Evolutionary conservation across 1,140 invertebrate genomes (phyloP), one percentile per base, ranked within the genome.

Genomic region (Leptinotarsa texana): DNA sequence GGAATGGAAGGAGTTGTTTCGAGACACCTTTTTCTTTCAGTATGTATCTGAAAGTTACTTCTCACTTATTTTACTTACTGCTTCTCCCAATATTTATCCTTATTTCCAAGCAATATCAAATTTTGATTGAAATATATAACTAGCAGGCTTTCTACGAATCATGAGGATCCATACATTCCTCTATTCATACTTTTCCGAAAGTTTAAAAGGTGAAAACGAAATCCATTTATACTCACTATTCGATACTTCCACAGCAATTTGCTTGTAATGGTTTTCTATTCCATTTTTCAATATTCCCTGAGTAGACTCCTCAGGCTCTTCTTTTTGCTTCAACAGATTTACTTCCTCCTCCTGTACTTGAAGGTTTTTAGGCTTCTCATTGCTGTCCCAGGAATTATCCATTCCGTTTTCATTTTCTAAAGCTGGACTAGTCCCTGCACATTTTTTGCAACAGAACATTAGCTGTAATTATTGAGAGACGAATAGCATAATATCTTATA

Each of bases 371-470:
- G n/a, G 6, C n/a, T 57, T 57, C 11, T 21, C 63, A 65, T 24
- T 65, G 8, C 33, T 42, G 8, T 42, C 33, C 33, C 33, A 18
- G 33, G 33, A 11, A 42, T 42, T 42, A 42, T 42, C 8, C 21
- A 6, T 13, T 24, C 76, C 74, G 51, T 78, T 78, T 72, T 73
- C 74, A n/a, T 66, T 63, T n/a, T 42, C 33, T 11, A 5, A 4
- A n/a, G 33, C 33, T 27, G 18, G 33, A 4, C 57, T 21, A 21
- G 24, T 22, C 2, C 33, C 33, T 57, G n/a, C 69, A 33, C 69
- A 70, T 61, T 79, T 79, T 75, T 76, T 76, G 72, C 79, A 77
- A 72, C 78, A 78, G n/a, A 74, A 74, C 22, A 79, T 74, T 13
- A 78, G 79, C 78, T 80, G 68, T 15, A 70, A 69, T 57, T 57